Evolutionary conservation across 2,113 vertebrate genomes (phyloP).

Genomic region (Amia ocellicauda): DNA sequence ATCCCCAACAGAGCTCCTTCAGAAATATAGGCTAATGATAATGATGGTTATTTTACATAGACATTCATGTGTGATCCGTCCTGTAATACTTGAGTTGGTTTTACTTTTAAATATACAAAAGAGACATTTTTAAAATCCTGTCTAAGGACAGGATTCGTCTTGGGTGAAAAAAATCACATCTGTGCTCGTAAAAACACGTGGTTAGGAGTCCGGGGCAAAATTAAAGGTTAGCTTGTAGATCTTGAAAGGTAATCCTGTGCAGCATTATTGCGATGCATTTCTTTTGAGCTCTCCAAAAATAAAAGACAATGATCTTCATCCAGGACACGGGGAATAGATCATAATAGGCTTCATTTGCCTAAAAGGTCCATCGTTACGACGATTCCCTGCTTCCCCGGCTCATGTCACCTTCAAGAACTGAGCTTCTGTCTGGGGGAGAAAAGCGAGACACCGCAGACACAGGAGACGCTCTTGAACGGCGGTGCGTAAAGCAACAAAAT

Average conservation of each 20-base stretch:
- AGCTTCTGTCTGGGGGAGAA: no score
- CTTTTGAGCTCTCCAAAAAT: no score
- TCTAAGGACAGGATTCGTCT: not conserved
- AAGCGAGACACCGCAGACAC: no score
- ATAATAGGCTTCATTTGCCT: no score
- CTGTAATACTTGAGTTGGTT: not conserved
- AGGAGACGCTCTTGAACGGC: no score
- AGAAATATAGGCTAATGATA: not conserved
- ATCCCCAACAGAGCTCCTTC: not conserved
- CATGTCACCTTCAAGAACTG: not conserved
- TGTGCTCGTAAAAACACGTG: not conserved
- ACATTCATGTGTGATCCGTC: not conserved
- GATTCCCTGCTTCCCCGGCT: not conserved
- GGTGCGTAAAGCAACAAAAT: no score
- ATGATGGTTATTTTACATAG: not conserved
- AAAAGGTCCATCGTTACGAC: not conserved
- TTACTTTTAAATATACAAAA: not conserved
- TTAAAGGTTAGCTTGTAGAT: constrained; percentile 4
- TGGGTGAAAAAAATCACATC: not conserved
- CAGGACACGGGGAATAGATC: not conserved
- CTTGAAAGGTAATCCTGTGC: constrained; percentile 2
- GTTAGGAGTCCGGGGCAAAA: not conserved
- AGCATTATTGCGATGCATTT: not conserved
- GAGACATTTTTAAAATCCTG: constrained; percentile 3
- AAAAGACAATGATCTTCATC: not conserved